phyloP scores from a whole-genome alignment of 2,888 invertebrate species.

The Zelleria hepariella region DNA sequence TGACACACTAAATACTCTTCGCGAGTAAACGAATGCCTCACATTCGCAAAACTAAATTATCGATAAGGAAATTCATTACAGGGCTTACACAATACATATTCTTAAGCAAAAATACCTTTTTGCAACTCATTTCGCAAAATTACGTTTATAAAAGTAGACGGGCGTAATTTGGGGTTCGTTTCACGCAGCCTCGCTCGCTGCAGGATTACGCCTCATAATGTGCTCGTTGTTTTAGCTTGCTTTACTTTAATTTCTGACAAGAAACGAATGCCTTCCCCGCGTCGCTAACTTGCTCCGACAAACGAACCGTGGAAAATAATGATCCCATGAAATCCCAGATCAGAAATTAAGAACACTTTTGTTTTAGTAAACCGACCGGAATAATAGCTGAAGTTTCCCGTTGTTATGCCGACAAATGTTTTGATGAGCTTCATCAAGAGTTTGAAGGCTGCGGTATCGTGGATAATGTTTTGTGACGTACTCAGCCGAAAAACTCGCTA shows the following conservation, averaged over 20 bases:
- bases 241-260: slow-evolving; percentile 48
- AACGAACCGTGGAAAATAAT: slow-evolving; percentile 53
- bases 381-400: slow-evolving; percentile 57
- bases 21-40: too few species aligned
- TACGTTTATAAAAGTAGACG: slow-evolving; percentile 4
- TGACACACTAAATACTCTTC: not conserved
- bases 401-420: slow-evolving; percentile 60
- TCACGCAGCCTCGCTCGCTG: not conserved
- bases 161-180: slow-evolving; percentile 1
- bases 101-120: not conserved
- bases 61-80: not conserved
- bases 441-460: slow-evolving; percentile 25
- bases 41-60: not conserved
- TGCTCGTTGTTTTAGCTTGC: slow-evolving; percentile 38
- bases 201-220: slow-evolving; percentile 35
- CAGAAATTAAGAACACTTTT: slow-evolving; percentile 60
- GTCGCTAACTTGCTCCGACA: slow-evolving; percentile 28
- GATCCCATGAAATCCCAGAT: slow-evolving; percentile 59
- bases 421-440: slow-evolving; percentile 56
- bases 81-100: not conserved
- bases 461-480: slow-evolving; percentile 40
- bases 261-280: slow-evolving; percentile 16
- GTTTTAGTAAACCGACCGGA: slow-evolving; percentile 60
- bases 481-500: not conserved
- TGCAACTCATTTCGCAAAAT: slow-evolving; percentile 1